Conservation (phyloP, 2,797 vertebrate species). For the Molossus alvarezi region DNA sequence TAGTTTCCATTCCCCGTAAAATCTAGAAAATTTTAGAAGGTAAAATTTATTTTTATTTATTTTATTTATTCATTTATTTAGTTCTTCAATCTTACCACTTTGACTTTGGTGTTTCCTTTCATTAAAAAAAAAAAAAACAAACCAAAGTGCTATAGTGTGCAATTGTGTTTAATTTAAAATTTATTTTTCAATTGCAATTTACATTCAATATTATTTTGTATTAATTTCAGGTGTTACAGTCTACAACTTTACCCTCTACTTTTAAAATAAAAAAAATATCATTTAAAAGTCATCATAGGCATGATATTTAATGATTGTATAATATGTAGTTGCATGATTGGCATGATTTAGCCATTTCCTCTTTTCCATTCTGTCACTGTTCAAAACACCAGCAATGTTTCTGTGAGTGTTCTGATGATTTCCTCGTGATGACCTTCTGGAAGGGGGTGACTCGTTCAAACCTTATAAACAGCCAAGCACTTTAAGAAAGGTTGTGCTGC, state of each 20-base stretch:
- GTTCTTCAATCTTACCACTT: neutral
- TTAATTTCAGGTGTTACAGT: neutral
- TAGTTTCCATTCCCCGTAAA: neutral
- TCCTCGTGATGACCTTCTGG: neutral
- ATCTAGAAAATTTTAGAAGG: constrained; percentile 2
- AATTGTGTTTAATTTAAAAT: neutral
- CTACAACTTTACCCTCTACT: neutral
- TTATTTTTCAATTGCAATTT: neutral
- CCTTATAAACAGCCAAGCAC: neutral
- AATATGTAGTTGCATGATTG: neutral
- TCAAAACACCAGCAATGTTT: neutral
- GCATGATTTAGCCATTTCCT: neutral
- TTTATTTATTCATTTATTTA: neutral
- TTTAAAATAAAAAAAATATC: neutral
- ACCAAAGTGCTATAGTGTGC: neutral
- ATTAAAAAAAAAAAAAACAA: neutral
- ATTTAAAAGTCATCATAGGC: constrained; percentile 6
- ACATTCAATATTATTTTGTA: neutral
- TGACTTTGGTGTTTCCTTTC: neutral
- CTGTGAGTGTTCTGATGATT: neutral
- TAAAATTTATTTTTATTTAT: neutral
- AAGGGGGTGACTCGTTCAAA: neutral
- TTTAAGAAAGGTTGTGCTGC: neutral
- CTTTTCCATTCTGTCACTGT: neutral
- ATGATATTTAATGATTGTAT: neutral